Evolutionary conservation across 2,888 invertebrate genomes (phyloP).

Genomic region (Asteroscopus sphinx): DNA sequence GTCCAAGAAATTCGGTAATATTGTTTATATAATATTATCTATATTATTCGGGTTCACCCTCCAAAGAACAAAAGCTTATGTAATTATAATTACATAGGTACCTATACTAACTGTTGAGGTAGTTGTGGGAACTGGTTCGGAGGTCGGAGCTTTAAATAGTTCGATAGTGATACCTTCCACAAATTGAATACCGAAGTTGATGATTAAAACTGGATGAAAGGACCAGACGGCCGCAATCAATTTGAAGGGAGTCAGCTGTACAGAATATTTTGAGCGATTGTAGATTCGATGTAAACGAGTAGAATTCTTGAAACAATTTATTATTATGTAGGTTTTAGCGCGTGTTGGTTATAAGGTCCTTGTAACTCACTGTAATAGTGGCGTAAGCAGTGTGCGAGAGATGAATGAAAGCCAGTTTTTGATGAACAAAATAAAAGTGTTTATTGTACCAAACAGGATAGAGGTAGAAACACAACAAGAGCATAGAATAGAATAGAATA

Average conservation of each 20-base stretch:
- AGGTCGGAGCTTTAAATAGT: constrained; percentile 31
- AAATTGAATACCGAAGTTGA: constrained; percentile 25
- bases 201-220: constrained; percentile 43
- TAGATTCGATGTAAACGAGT: not conserved
- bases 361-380: too few species aligned
- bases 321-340: too few species aligned
- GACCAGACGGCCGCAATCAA: constrained; percentile 12
- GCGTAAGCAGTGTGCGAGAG: too few species aligned
- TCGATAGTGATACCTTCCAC: constrained; percentile 24
- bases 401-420: too few species aligned
- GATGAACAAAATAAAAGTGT: too few species aligned
- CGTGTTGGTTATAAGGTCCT: too few species aligned
- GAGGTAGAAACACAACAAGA: too few species aligned
- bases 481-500: too few species aligned
- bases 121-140: not conserved
- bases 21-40: too few species aligned
- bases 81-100: constrained; percentile 32
- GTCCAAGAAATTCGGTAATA: constrained; percentile 32
- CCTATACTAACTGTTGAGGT: constrained; percentile 14
- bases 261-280: not conserved
- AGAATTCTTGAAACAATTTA: too few species aligned
- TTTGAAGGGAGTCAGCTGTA: constrained; percentile 8
- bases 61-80: constrained; percentile 27
- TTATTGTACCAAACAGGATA: too few species aligned
- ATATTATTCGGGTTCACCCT: constrained; percentile 15